Conservation (phyloP, 2,888 invertebrate species). For the Chrysolina haemoptera region DNA sequence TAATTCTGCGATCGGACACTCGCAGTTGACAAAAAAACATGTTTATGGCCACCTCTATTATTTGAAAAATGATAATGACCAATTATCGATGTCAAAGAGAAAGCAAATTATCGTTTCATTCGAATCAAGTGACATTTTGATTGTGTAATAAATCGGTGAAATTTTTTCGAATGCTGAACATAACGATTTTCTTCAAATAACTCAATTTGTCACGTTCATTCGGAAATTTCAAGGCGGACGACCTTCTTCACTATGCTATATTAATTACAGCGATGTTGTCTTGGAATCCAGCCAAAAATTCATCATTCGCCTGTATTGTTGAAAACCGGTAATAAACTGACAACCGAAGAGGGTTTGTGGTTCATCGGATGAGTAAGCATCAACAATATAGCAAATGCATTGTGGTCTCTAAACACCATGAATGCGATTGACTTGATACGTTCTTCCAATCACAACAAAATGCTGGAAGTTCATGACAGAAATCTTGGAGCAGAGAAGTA, state of each 20-base stretch:
- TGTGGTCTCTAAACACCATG: not conserved
- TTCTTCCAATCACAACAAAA: not conserved
- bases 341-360: slow-evolving; percentile 1
- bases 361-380: not conserved
- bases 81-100: not conserved
- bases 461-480: too few species aligned
- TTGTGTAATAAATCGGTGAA: slow-evolving; percentile 14
- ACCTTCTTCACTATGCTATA: slow-evolving; percentile 30
- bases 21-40: not conserved
- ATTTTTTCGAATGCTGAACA: not conserved
- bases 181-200: slow-evolving; percentile 4
- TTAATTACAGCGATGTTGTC: slow-evolving; percentile 27
- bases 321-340: not conserved
- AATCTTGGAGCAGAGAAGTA: too few species aligned
- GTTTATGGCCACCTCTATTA: not conserved
- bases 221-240: slow-evolving; percentile 28
- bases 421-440: not conserved
- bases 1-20: not conserved
- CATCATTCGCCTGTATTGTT: slow-evolving; percentile 3
- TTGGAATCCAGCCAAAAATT: slow-evolving; percentile 16
- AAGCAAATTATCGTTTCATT: not conserved
- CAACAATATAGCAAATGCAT: not conserved
- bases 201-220: slow-evolving; percentile 11
- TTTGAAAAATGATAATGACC: not conserved
- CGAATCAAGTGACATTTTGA: not conserved